These are phyloP conservation scores for Odontophorus gujanensis DNA, from an alignment of 2,113 vertebrate species.

Conservation along the genomic window DNA sequence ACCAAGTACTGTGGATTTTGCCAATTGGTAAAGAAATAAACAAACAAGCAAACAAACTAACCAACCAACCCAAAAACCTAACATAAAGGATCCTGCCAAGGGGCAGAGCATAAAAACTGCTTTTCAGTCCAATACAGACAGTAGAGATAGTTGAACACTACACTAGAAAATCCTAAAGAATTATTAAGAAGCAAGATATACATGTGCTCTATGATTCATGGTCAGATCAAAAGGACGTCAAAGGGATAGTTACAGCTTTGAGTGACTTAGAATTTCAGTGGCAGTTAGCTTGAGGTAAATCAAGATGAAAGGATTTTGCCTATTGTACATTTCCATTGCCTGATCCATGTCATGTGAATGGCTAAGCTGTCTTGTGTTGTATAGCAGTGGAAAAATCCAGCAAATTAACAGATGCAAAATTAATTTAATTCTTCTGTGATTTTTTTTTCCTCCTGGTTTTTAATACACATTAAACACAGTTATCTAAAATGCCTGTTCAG, in stretches of 20 bases:
- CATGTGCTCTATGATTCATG: background rate
- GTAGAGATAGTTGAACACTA: background rate
- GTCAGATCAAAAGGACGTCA: background rate
- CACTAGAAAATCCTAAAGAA: background rate
- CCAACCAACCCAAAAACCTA: too few relatives aligned
- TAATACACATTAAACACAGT: background rate
- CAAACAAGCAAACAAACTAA: background rate
- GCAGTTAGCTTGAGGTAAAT: background rate
- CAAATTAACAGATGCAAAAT: background rate
- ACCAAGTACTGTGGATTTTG: background rate
- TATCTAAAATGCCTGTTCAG: background rate
- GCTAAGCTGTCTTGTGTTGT: background rate
- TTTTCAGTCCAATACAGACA: background rate
- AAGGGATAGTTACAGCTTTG: background rate
- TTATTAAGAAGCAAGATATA: background rate
- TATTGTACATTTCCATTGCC: background rate
- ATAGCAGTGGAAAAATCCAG: background rate
- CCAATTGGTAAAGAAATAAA: background rate
- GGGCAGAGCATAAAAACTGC: background rate
- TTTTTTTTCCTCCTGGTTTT: background rate
- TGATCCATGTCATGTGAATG: background rate
- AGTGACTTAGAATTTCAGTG: background rate
- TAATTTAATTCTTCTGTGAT: background rate
- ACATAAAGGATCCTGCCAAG: background rate
- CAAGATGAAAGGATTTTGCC: background rate